These are phyloP conservation scores for Drosophila littoralis DNA, from an alignment of 1,140 invertebrate species.

Conservation along the genomic window DNA sequence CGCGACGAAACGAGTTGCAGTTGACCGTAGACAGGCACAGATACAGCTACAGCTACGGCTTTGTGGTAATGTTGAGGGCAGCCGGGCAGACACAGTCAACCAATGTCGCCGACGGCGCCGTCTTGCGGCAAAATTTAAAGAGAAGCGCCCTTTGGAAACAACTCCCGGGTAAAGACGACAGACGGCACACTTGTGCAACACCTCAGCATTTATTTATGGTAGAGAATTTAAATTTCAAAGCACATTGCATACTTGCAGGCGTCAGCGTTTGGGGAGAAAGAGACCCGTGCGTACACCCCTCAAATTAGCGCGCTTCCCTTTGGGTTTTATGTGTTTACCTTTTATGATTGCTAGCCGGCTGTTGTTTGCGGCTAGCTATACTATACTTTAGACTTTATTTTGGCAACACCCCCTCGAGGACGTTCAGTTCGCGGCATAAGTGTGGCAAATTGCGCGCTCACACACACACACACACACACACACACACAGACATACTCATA, in stretches of 20 bases:
- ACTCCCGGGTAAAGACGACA: neutral
- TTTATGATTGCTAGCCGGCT: conserved; percentile 62
- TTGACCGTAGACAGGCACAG: conserved; percentile 60
- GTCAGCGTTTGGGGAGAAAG: conserved; percentile 20
- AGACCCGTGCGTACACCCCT: conserved; percentile 27
- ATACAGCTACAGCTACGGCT: conserved; percentile 19
- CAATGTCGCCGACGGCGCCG: conserved; percentile 20
- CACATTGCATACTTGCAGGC: conserved; percentile 48
- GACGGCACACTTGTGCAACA: conserved; percentile 65
- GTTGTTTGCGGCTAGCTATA: conserved; percentile 33
- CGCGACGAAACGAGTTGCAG: conserved; percentile 58
- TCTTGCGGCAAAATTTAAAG: conserved; percentile 43
- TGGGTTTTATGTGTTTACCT: conserved; percentile 59
- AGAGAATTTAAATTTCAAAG: conserved; percentile 69
- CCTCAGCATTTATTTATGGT: conserved; percentile 69
- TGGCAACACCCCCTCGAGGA: conserved; percentile 29
- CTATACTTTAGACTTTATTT: conserved; percentile 51
- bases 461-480: conserved; percentile 13
- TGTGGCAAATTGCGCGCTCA: conserved; percentile 71
- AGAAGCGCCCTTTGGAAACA: conserved; percentile 3
- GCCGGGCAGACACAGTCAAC: neutral
- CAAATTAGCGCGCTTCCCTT: conserved; percentile 53
- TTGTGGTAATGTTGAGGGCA: conserved; percentile 38
- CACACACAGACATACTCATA: conserved; percentile 11
- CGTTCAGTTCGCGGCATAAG: conserved; percentile 38